Evolutionary conservation across 2,113 vertebrate genomes (phyloP).

Genomic region (Ptilonorhynchus violaceus): DNA sequence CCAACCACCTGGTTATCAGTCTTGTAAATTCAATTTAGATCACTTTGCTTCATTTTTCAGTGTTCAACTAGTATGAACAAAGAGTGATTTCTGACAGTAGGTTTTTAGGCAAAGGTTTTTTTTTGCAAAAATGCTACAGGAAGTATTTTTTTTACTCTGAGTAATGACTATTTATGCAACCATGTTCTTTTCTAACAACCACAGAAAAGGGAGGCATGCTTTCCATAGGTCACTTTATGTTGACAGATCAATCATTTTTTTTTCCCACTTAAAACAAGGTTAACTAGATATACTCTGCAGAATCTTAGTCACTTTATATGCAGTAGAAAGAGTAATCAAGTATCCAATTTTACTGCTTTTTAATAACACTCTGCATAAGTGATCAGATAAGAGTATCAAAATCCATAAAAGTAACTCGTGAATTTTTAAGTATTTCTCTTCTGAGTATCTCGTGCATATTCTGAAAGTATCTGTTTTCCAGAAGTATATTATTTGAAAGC

Average conservation of each 20-base stretch:
- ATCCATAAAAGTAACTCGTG: neutral
- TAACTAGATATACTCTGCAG: neutral
- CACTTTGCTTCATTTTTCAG: slow-evolving; percentile 32
- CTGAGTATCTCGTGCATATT: neutral
- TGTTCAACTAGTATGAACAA: slow-evolving; percentile 20
- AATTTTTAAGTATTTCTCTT: neutral
- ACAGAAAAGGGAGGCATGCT: neutral
- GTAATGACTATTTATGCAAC: neutral
- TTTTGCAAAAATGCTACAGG: neutral
- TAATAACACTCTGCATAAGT: neutral
- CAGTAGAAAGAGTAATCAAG: neutral
- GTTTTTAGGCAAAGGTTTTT: neutral
- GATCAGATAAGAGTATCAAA: neutral
- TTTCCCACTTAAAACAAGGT: neutral
- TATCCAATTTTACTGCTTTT: neutral
- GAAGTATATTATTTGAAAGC: neutral
- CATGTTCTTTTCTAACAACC: neutral
- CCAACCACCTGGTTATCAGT: neutral
- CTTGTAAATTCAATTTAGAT: slow-evolving; percentile 52
- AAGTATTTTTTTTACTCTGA: neutral
- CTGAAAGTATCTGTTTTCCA: neutral
- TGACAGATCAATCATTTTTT: neutral
- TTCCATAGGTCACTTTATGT: neutral
- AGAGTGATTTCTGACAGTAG: neutral
- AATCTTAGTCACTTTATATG: neutral